Percentiles rank a stretch among this genome's conserved stretches.
phyloP scores from a whole-genome alignment of 64 coral and sea anemone species.

The Acropora yongei region DNA sequence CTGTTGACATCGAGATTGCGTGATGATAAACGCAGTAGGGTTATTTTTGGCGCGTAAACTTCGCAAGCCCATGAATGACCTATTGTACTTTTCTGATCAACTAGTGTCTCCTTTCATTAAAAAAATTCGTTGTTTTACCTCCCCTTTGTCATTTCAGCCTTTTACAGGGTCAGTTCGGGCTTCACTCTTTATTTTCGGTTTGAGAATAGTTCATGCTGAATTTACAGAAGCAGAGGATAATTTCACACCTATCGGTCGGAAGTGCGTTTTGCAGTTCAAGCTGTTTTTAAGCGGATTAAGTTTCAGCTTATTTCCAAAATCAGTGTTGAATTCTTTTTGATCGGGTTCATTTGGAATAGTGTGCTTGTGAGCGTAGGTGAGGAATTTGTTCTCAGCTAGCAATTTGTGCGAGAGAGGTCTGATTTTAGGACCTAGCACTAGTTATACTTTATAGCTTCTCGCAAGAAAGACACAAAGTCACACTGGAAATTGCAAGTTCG shows the following conservation, averaged over 20 bases:
- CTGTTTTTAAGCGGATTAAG: conserved; percentile 20
- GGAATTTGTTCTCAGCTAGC: background rate
- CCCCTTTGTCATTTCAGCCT: no score
- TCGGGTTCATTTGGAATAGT: background rate
- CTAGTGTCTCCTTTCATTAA: no score
- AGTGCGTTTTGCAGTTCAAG: conserved; percentile 27
- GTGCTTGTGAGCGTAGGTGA: background rate
- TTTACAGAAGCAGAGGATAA: background rate
- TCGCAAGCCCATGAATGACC: no score
- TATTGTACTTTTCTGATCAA: no score
- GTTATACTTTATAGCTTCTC: no score
- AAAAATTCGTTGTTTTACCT: no score
- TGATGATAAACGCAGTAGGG: no score
- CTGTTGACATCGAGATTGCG: no score
- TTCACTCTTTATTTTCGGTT: background rate
- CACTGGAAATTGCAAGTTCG: background rate
- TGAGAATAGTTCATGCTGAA: background rate
- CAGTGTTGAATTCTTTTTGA: background rate
- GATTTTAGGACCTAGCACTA: no score
- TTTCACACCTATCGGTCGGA: background rate
- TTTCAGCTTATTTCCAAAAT: conserved; percentile 23
- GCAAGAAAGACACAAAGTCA: background rate
- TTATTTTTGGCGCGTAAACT: no score
- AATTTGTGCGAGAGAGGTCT: background rate
- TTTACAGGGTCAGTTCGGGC: background rate